Base-by-base conservation (phyloP, 2,113 vertebrate genomes). In the Astatoreochromis straeleni region DNA sequence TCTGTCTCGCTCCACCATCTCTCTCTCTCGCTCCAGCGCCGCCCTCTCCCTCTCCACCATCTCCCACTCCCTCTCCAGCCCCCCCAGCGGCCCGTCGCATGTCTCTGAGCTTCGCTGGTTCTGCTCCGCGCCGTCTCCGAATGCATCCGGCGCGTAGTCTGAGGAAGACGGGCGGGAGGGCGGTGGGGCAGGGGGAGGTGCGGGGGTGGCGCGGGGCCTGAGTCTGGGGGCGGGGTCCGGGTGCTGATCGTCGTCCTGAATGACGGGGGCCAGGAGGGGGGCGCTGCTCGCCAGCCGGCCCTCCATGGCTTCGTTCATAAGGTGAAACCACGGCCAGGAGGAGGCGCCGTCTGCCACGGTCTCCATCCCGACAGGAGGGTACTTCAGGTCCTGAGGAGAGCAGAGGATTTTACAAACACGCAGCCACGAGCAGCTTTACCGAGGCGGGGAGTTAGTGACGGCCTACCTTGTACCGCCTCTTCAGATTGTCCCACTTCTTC, bases 401-500 rank as follows among this genome's bases (percentile, higher is more conserved):
- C 5, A 65, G 16, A 26, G 65, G 13, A 54, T n/a, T 47, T 57
- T 45, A 80, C n/a, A 31, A 0, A 38, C 19, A 49, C 4, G 6
- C 42, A 8, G 26, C 42, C 16, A 7, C 0, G 42, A 78, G 26
- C 16, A 8, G 9, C 9, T 5, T 0, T n/a, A 4, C 7, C 6
- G 3, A 49, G 26, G 35, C 3, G 3, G 14, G 29, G 40, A 4
- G 35, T 21, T 73, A 0, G 11, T 47, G 12, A 26, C 7, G 7
- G 2, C 12, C 11, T 65, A 96, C 96, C 96, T 97, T 97, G 81
- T 96, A 97, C 89, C 96, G 93, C 47, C 95, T 95, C 85, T 97
- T 97, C 80, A 97, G 93, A 57, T 97, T 97, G 93, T 97, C 96
- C 96, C 96, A 97, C 49, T 97, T 97, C 88, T 97, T 97, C 2